A percentile compares a stretch with the other conserved stretches of the same genome.
These are phyloP conservation scores for Chymomyza amoena DNA, from an alignment of 2,888 invertebrate genomes.

Conservation along the genomic window DNA sequence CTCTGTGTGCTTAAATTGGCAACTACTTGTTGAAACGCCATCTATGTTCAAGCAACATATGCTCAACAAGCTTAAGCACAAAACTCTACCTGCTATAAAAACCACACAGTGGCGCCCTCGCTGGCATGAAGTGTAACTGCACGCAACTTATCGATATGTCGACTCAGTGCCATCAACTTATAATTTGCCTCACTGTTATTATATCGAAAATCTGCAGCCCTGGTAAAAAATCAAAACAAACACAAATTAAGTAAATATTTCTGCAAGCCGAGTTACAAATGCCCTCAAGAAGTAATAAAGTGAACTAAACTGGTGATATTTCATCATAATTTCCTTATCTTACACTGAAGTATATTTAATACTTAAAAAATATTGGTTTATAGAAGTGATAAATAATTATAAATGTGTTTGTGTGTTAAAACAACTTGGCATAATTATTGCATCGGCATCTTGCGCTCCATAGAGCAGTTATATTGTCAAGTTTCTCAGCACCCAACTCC, in stretches of 20 bases:
- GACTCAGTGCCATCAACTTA: not conserved
- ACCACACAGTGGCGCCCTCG: not conserved
- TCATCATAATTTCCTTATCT: too few species aligned
- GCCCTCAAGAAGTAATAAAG: not conserved
- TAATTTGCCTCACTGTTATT: not conserved
- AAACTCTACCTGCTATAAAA: not conserved
- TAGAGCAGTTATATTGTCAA: too few species aligned
- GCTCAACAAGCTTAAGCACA: too few species aligned
- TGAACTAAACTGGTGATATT: too few species aligned
- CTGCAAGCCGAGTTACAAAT: not conserved
- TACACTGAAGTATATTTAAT: too few species aligned
- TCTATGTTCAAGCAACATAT: not conserved
- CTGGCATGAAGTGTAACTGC: too few species aligned
- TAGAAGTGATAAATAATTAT: not conserved
- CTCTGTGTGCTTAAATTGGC: not conserved
- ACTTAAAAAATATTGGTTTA: too few species aligned
- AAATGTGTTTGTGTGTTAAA: too few species aligned
- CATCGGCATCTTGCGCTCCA: too few species aligned
- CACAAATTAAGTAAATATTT: not conserved
- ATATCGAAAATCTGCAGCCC: not conserved
- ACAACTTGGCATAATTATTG: too few species aligned
- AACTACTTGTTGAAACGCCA: not conserved
- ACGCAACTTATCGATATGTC: not conserved
- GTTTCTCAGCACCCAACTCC: too few species aligned
- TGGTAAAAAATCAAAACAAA: not conserved